A percentile compares a stretch with the other conserved stretches of the same genome.
phyloP scores from a whole-genome alignment of 1,140 invertebrate genomes.

The Callitettix versicolor region DNA sequence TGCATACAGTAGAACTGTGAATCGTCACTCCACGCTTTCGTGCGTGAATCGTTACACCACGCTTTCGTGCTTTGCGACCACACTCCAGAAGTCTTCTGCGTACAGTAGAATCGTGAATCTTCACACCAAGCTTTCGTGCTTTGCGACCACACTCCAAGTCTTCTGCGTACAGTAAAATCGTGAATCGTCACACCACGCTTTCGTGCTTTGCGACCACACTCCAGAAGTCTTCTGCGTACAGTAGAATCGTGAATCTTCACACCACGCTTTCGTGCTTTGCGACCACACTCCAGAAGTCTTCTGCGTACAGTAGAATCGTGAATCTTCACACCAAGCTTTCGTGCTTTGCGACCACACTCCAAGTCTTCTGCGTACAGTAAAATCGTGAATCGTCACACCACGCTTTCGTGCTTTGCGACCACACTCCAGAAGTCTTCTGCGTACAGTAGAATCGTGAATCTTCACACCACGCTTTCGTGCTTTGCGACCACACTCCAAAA shows the following conservation, averaged over 20 bases:
- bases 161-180: not conserved
- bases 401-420: not conserved
- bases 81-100: not conserved
- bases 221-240: not conserved
- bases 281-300: not conserved
- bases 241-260: not conserved
- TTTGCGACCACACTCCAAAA: not conserved
- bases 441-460: not conserved
- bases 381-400: not conserved
- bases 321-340: not conserved
- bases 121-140: not conserved
- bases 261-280: not conserved
- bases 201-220: not conserved
- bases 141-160: not conserved
- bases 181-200: not conserved
- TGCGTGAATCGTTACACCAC: too few relatives aligned
- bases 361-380: not conserved
- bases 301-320: not conserved
- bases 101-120: not conserved
- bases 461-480: not conserved
- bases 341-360: not conserved
- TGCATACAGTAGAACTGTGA: not conserved
- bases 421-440: not conserved
- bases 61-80: not conserved
- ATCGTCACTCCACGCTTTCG: not conserved